Percentiles rank a stretch among this genome's conserved stretches.
phyloP scores from a whole-genome alignment of 2,888 invertebrate genomes.

The Campoletis raptor region DNA sequence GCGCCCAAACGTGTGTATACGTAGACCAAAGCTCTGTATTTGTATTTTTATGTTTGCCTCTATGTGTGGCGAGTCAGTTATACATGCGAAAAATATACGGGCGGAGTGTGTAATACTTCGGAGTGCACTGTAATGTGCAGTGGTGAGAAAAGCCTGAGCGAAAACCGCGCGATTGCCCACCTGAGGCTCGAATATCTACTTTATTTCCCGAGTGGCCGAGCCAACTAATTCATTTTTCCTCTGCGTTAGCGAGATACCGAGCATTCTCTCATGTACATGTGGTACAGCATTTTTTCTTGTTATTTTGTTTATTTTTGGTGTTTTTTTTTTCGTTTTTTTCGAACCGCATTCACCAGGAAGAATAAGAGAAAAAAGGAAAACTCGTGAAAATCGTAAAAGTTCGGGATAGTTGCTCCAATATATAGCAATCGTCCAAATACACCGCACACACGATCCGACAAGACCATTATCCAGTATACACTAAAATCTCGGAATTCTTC shows the following conservation, averaged over 20 bases:
- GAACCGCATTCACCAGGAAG: conserved; percentile 38
- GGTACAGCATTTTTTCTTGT: conserved; percentile 17
- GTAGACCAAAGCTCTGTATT: background rate
- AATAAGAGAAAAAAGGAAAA: conserved; percentile 7
- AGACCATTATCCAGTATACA: conserved; percentile 61
- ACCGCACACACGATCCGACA: conserved; percentile 48
- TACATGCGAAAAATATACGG: conserved; percentile 11
- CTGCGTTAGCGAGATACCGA: conserved; percentile 60
- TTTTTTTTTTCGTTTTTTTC: conserved; percentile 42
- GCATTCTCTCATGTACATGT: conserved; percentile 47
- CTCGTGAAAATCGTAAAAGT: conserved; percentile 56
- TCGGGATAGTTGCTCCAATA: conserved; percentile 3
- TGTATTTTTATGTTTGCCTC: background rate
- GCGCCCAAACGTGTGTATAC: conserved; percentile 1
- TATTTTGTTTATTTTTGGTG: conserved; percentile 24
- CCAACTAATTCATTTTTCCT: conserved; percentile 68
- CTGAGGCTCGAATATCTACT: conserved; percentile 67
- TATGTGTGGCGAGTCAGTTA: background rate
- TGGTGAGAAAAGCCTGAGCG: conserved; percentile 56
- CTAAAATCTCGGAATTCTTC: conserved; percentile 58
- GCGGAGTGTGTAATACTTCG: conserved; percentile 30
- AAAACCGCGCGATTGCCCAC: conserved; percentile 68
- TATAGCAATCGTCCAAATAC: conserved; percentile 43
- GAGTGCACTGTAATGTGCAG: conserved; percentile 51
- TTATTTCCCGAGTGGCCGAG: conserved; percentile 67